A percentile compares a stretch with the other conserved stretches of the same genome.
Evolutionary conservation across 2,797 vertebrate genomes (phyloP).

Genomic region (Eulemur rubriventer): DNA sequence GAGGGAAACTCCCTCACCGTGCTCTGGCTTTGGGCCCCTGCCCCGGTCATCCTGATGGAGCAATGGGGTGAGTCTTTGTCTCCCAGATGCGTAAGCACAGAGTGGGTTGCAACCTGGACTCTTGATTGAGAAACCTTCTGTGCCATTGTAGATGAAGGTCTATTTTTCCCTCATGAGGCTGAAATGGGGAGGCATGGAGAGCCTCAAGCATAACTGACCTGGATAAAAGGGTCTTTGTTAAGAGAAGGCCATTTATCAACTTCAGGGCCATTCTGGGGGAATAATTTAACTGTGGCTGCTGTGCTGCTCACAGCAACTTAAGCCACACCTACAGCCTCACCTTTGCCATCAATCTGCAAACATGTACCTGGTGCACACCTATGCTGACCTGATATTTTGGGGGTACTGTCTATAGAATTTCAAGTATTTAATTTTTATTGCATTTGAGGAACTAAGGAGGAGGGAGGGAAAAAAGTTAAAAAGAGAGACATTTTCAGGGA

Average conservation of each 20-base stretch:
- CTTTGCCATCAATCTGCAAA: not conserved
- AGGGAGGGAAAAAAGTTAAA: not conserved
- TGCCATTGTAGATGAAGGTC: not conserved
- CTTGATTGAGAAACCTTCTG: constrained; percentile 71
- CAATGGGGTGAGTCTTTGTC: not conserved
- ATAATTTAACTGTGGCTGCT: not conserved
- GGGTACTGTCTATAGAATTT: not conserved
- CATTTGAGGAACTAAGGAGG: constrained; percentile 44
- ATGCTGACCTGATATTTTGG: not conserved
- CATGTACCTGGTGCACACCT: not conserved
- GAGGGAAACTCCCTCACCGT: not conserved
- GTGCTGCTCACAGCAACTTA: not conserved
- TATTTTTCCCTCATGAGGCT: constrained; percentile 21
- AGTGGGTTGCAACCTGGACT: not conserved
- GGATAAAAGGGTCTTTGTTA: constrained; percentile 67
- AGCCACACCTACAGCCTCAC: not conserved
- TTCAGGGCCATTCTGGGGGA: constrained; percentile 6
- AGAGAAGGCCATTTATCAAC: constrained; percentile 66
- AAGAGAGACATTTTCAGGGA: constrained; percentile 57
- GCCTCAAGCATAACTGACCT: constrained; percentile 29
- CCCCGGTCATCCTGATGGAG: not conserved
- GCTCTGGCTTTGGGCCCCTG: not conserved
- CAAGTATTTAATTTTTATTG: constrained; percentile 65
- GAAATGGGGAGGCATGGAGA: constrained; percentile 25
- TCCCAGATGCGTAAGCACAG: not conserved